phyloP scores from a whole-genome alignment of 1,140 invertebrate genomes.

The Pemphigus obesinymphae region DNA sequence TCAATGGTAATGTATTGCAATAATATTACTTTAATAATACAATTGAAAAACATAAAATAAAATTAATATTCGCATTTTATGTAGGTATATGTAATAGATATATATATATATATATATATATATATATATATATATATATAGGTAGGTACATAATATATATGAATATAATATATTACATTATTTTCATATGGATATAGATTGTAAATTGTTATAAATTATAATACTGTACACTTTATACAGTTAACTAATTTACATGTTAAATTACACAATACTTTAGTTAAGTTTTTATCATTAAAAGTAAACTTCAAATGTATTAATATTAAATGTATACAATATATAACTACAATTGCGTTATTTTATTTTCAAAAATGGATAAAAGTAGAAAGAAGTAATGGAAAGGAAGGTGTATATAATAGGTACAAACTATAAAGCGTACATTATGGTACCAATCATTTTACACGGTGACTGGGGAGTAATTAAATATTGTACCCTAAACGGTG shows the following conservation, averaged over 20 bases:
- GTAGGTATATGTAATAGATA: too few species aligned
- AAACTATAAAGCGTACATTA: background rate
- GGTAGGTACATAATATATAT: too few species aligned
- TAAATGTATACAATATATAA: background rate
- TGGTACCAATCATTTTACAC: background rate
- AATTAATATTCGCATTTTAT: too few species aligned
- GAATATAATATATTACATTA: too few species aligned
- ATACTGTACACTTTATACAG: slow-evolving; percentile 4
- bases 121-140: too few species aligned
- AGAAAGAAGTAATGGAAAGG: background rate
- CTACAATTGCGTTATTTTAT: background rate
- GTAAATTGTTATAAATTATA: too few species aligned
- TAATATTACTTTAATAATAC: too few species aligned
- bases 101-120: too few species aligned
- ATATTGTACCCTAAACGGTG: background rate
- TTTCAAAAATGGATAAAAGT: background rate
- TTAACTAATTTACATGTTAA: background rate
- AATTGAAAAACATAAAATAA: too few species aligned
- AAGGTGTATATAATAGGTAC: too few species aligned
- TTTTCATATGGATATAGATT: too few species aligned
- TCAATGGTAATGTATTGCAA: too few species aligned
- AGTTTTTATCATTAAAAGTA: background rate
- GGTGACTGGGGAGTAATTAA: background rate
- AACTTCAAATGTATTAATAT: background rate
- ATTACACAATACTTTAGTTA: background rate